Conservation (phyloP, 2,888 invertebrate species). For the Campoletis raptor region DNA sequence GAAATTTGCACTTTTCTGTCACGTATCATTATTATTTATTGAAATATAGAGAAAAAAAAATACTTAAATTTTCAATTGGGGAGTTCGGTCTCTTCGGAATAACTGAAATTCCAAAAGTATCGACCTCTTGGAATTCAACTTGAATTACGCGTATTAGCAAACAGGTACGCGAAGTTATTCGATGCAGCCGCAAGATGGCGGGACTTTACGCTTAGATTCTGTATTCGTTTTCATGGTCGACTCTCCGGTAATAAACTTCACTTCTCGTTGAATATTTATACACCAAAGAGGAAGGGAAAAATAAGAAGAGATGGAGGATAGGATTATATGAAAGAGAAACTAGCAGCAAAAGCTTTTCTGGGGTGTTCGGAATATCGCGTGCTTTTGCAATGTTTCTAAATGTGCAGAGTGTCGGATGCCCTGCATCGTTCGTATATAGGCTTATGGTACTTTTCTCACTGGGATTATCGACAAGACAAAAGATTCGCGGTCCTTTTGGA, state of each 20-base stretch:
- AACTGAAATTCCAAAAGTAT: constrained; percentile 6
- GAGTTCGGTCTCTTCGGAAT: not conserved
- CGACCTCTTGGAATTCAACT: constrained; percentile 11
- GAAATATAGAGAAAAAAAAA: not conserved
- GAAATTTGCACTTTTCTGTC: not conserved
- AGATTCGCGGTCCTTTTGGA: constrained; percentile 58
- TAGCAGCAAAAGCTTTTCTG: constrained; percentile 21
- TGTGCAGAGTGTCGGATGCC: constrained; percentile 37
- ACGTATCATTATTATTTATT: not conserved
- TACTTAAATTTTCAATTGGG: not conserved
- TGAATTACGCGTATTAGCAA: not conserved
- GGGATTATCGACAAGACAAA: constrained; percentile 49
- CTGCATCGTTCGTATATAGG: constrained; percentile 15
- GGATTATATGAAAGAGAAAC: constrained; percentile 31
- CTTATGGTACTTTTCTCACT: constrained; percentile 32
- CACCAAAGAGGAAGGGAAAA: not conserved
- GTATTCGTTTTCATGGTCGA: constrained; percentile 54
- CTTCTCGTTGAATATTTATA: constrained; percentile 59
- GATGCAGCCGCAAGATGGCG: constrained; percentile 33
- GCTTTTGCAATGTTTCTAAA: constrained; percentile 49
- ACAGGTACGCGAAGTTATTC: not conserved
- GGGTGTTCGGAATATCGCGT: constrained; percentile 49
- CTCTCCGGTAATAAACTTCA: constrained; percentile 57
- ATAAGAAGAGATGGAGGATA: constrained; percentile 9
- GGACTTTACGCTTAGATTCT: constrained; percentile 9